Percentiles rank a stretch among this genome's conserved stretches.
Conservation (phyloP, 2,113 vertebrate genomes). For the Trinectes maculatus region DNA sequence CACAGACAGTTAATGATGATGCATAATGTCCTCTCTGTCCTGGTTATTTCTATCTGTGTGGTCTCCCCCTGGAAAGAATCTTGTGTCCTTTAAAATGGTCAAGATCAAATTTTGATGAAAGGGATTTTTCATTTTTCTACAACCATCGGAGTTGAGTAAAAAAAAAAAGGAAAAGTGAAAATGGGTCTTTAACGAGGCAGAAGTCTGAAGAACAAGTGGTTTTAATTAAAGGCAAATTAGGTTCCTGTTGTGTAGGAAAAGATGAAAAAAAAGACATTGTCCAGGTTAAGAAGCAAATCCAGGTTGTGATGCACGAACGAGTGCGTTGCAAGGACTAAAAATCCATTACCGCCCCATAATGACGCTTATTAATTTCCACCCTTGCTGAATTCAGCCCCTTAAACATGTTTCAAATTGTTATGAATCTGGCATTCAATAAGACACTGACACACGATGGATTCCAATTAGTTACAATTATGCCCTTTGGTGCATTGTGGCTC, state of each 20-base stretch:
- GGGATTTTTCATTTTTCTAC: neutral
- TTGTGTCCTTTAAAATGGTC: neutral
- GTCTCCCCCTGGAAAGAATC: neutral
- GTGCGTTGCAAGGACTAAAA: slow-evolving; percentile 20
- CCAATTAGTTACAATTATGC: slow-evolving; percentile 73
- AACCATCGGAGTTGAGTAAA: too few species aligned
- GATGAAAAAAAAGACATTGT: slow-evolving; percentile 13
- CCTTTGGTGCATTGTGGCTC: slow-evolving; percentile 12
- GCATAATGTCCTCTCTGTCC: neutral
- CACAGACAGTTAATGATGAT: neutral
- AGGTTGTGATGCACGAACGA: slow-evolving; percentile 13
- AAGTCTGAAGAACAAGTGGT: neutral
- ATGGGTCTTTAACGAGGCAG: neutral
- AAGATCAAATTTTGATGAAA: neutral
- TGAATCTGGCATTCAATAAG: slow-evolving; percentile 58
- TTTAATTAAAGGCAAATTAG: slow-evolving; percentile 35
- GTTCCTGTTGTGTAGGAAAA: slow-evolving; percentile 4
- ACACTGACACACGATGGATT: slow-evolving; percentile 63
- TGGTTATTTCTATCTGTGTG: neutral
- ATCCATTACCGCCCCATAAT: slow-evolving; percentile 60
- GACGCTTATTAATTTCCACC: slow-evolving; percentile 56
- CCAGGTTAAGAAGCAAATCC: neutral
- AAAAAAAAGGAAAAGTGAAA: neutral
- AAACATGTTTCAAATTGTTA: slow-evolving; percentile 32
- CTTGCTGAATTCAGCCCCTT: slow-evolving; percentile 36